A percentile compares a stretch with the other conserved stretches of the same genome.
Conservation (phyloP, 2,797 vertebrate species). For the Threskiornis aethiopicus region DNA sequence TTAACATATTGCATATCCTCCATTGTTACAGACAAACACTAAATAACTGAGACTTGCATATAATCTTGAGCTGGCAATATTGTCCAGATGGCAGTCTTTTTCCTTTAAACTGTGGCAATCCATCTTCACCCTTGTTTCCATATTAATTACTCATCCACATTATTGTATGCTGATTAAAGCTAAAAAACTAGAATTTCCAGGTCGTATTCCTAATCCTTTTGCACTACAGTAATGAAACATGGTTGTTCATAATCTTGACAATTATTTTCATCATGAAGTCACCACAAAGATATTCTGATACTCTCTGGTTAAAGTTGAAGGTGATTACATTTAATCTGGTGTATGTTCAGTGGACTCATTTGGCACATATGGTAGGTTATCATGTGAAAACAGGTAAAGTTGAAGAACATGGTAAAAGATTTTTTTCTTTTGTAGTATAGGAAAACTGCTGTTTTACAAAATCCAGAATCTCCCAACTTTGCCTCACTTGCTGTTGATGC, state of each 20-base stretch:
- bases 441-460: neutral
- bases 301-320: neutral
- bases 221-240: neutral
- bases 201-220: neutral
- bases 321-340: neutral
- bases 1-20: neutral
- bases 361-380: neutral
- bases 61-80: neutral
- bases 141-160: neutral
- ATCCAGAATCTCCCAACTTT: neutral
- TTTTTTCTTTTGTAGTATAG: neutral
- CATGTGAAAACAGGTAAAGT: neutral
- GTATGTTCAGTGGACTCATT: neutral
- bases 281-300: neutral
- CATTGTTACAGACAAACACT: neutral
- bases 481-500: neutral
- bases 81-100: conserved; percentile 27
- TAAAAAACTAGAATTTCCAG: neutral
- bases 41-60: neutral
- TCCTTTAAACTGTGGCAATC: neutral
- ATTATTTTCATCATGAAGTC: neutral
- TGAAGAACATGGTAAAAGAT: neutral
- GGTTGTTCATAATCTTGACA: neutral
- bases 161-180: neutral
- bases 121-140: neutral